Conservation (phyloP, 2,113 vertebrate species). For the Lucifuga dentata region DNA sequence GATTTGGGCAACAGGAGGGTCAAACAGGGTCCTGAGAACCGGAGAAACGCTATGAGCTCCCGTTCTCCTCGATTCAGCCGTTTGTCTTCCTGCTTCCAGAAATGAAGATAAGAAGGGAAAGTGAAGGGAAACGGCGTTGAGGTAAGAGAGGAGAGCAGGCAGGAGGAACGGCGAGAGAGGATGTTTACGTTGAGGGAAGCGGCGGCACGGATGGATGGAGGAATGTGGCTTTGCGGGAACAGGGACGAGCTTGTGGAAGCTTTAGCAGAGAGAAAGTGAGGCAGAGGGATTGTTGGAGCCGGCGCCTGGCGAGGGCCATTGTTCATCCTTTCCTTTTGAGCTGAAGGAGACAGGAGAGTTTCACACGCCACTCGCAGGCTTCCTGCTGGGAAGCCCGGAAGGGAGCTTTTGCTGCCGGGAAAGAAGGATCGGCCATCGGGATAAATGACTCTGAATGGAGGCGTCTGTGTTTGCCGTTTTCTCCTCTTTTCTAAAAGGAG, state of each 20-base stretch:
- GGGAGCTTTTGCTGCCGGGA: constrained; percentile 75
- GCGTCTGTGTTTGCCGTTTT: constrained; percentile 77
- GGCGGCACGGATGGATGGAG: constrained; percentile 29
- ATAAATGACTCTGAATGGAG: constrained; percentile 81
- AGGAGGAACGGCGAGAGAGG: constrained; percentile 2
- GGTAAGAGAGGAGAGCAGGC: background rate
- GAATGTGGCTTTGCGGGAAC: constrained; percentile 53
- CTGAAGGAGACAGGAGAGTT: constrained; percentile 79
- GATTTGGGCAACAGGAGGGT: constrained; percentile 65
- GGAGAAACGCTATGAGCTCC: constrained; percentile 27
- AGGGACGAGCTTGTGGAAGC: constrained; percentile 59
- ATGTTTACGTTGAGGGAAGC: constrained; percentile 1
- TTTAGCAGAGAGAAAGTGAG: constrained; percentile 62
- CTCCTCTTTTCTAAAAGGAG: constrained; percentile 70
- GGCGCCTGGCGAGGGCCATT: constrained; percentile 78
- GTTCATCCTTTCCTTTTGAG: constrained; percentile 81
- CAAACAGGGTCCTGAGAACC: constrained; percentile 80
- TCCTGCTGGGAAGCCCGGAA: constrained; percentile 82
- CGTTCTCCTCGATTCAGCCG: constrained; percentile 33
- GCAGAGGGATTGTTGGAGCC: constrained; percentile 74
- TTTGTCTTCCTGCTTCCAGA: constrained; percentile 34
- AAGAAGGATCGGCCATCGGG: constrained; percentile 75
- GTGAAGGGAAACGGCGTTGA: constrained; percentile 6
- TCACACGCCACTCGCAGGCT: constrained; percentile 82
- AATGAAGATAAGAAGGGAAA: constrained; percentile 11